These are phyloP conservation scores for Heliconius himera DNA, from an alignment of 1,140 invertebrate genomes.

Conservation along the genomic window DNA sequence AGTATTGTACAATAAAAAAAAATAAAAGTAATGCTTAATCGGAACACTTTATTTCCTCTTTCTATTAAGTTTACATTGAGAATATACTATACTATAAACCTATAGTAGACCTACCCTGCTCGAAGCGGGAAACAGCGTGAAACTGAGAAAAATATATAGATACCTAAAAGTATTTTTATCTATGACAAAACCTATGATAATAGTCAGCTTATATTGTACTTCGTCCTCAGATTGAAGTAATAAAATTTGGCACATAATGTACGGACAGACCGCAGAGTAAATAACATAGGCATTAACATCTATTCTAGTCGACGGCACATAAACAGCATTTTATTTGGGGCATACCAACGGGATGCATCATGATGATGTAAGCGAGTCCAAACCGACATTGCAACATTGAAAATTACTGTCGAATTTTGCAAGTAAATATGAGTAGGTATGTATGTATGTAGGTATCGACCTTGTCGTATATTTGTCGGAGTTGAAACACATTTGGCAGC, in stretches of 20 bases:
- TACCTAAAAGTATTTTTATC: too few relatives aligned
- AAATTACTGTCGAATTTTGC: slow-evolving; percentile 46
- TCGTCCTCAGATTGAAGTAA: slow-evolving; percentile 1
- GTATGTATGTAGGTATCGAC: slow-evolving; percentile 21
- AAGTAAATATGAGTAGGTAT: slow-evolving; percentile 14
- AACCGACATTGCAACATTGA: slow-evolving; percentile 45
- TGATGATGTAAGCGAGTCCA: slow-evolving; percentile 40
- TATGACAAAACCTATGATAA: too few relatives aligned
- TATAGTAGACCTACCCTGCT: too few relatives aligned
- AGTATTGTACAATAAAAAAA: too few relatives aligned
- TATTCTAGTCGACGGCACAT: slow-evolving; percentile 39
- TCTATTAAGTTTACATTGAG: too few relatives aligned
- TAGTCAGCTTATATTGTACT: not conserved
- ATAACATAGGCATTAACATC: slow-evolving; percentile 40
- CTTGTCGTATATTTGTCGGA: slow-evolving; percentile 49
- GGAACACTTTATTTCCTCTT: too few relatives aligned
- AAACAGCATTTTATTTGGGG: slow-evolving; percentile 42
- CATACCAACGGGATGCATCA: slow-evolving; percentile 45
- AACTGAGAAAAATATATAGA: not conserved
- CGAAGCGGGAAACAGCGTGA: too few relatives aligned
- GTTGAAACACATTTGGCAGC: slow-evolving; percentile 50
- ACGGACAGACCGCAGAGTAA: slow-evolving; percentile 5
- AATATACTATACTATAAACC: too few relatives aligned
- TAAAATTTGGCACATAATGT: slow-evolving; percentile 21
- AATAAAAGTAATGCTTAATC: too few relatives aligned